Conservation (phyloP, 2,797 vertebrate species). For the Parauchenoglanis punctatus region DNA sequence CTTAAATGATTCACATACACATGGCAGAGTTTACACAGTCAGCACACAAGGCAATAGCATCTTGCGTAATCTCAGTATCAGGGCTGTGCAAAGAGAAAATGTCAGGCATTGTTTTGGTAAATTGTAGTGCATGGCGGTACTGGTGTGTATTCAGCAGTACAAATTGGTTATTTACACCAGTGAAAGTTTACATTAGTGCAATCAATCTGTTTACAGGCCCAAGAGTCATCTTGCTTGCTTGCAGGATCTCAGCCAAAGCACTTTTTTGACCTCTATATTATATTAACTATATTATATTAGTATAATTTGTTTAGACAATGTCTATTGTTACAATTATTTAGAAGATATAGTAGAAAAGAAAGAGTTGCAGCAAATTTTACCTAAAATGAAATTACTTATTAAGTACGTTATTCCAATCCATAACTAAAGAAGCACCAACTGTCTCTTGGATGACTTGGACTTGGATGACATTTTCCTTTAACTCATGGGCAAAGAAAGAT, state of each 20-base stretch:
- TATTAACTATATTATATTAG: too few relatives aligned
- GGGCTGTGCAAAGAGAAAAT: background rate
- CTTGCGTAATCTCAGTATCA: slow-evolving; percentile 10
- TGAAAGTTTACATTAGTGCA: background rate
- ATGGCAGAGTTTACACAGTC: slow-evolving; percentile 28
- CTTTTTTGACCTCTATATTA: background rate
- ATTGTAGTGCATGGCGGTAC: background rate
- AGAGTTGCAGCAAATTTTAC: background rate
- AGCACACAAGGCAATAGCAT: slow-evolving; percentile 14
- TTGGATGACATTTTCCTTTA: background rate
- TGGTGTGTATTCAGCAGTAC: background rate
- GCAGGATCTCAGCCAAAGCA: background rate
- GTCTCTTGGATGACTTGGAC: too few relatives aligned
- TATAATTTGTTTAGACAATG: too few relatives aligned
- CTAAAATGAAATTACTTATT: background rate
- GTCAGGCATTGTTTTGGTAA: slow-evolving; percentile 8
- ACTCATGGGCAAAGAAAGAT: background rate
- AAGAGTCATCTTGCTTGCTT: background rate
- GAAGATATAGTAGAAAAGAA: background rate
- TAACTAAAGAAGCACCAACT: background rate
- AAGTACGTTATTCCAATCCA: background rate
- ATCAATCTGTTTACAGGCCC: background rate
- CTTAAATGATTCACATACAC: slow-evolving; percentile 50
- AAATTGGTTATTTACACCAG: background rate
- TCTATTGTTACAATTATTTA: background rate